A percentile compares a stretch with the other conserved stretches of the same genome.
Conservation (phyloP, 1,140 invertebrate genomes). For the Calephelis nemesis region DNA sequence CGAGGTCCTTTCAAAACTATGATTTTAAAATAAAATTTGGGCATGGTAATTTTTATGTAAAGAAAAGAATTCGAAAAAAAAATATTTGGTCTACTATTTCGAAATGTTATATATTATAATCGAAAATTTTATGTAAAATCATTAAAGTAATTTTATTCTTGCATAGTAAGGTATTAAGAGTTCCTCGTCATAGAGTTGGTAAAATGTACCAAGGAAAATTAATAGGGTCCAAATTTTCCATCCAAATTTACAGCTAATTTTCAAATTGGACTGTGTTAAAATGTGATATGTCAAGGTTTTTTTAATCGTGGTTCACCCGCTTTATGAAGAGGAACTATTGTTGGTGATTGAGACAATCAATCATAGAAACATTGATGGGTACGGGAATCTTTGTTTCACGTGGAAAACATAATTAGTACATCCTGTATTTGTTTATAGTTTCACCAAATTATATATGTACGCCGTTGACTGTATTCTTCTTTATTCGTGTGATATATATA, state of each 20-base stretch:
- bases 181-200: constrained; percentile 60
- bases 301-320: constrained; percentile 43
- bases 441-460: constrained; percentile 12
- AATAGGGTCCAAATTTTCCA: constrained; percentile 75
- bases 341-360: constrained; percentile 27
- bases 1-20: constrained; percentile 49
- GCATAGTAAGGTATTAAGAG: constrained; percentile 43
- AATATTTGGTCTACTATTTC: constrained; percentile 62
- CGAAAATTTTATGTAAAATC: constrained; percentile 65
- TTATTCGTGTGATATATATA: constrained; percentile 67
- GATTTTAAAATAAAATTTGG: constrained; percentile 50
- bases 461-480: constrained; percentile 37
- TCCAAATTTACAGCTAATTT: constrained; percentile 64
- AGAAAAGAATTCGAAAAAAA: constrained; percentile 38
- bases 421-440: constrained; percentile 15
- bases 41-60: constrained; percentile 58
- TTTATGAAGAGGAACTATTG: constrained; percentile 54
- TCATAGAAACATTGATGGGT: constrained; percentile 68
- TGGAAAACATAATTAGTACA: constrained; percentile 74
- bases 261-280: constrained; percentile 66
- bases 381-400: constrained; percentile 76
- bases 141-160: constrained; percentile 54
- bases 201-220: constrained; percentile 50
- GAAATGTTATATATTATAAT: constrained; percentile 61
- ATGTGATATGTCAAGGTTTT: constrained; percentile 54